Evolutionary conservation across 1,140 invertebrate species (phyloP).

Genomic region (Nixonia krombeini): DNA sequence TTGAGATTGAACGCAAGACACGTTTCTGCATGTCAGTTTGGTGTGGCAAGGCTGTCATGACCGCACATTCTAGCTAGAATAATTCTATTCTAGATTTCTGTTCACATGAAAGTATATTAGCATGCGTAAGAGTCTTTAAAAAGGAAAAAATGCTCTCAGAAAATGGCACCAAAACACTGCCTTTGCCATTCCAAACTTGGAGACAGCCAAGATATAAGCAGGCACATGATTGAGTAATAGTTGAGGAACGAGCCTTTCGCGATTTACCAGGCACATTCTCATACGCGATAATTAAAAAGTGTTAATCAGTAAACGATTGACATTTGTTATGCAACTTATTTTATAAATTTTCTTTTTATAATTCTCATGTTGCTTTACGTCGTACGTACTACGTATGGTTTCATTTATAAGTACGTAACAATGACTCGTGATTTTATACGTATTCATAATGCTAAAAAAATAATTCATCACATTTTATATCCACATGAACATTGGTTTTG

Average conservation of each 20-base stretch:
- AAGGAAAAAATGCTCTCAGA: slow-evolving; percentile 48
- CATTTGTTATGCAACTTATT: background rate
- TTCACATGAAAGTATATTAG: slow-evolving; percentile 1
- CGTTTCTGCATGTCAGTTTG: slow-evolving; percentile 67
- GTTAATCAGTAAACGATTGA: background rate
- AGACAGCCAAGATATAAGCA: slow-evolving; percentile 74
- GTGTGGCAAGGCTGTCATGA: slow-evolving; percentile 73
- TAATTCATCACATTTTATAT: no score
- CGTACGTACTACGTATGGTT: no score
- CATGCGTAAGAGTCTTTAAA: slow-evolving; percentile 33
- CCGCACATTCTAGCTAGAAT: slow-evolving; percentile 58
- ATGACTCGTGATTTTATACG: no score
- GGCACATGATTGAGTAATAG: slow-evolving; percentile 70
- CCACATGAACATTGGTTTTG: no score
- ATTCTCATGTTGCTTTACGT: no score
- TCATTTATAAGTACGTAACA: no score
- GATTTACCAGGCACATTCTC: background rate
- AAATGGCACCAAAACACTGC: slow-evolving; percentile 83
- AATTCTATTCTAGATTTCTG: slow-evolving; percentile 22
- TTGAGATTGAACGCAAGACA: slow-evolving; percentile 52
- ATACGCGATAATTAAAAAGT: background rate
- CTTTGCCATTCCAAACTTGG: slow-evolving; percentile 77
- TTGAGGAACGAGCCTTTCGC: slow-evolving; percentile 20
- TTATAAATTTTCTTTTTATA: background rate
- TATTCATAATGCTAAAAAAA: no score